Conservation (phyloP, 2,888 invertebrate species). For the Aethes cnicana region DNA sequence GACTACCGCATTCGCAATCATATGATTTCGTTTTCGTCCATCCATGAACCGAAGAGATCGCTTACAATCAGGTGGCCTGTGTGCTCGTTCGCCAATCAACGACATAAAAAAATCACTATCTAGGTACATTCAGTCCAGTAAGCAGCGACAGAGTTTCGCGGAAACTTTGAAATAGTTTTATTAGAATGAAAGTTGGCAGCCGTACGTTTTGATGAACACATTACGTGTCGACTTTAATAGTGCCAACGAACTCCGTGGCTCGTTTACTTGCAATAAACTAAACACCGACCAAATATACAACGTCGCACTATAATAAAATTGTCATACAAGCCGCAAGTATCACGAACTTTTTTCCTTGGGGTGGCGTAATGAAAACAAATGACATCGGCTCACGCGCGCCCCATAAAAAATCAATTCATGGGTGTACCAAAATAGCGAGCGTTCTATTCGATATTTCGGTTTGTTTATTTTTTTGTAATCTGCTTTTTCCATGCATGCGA, state of each 20-base stretch:
- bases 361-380: slow-evolving; percentile 76
- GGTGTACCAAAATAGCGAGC: slow-evolving; percentile 62
- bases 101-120: too few relatives aligned
- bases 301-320: slow-evolving; percentile 23
- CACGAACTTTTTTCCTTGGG: slow-evolving; percentile 46
- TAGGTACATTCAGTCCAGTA: background rate
- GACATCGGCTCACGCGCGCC: slow-evolving; percentile 65
- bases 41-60: too few relatives aligned
- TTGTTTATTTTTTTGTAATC: slow-evolving; percentile 7
- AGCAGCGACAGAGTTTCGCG: background rate
- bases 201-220: slow-evolving; percentile 20
- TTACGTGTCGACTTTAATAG: slow-evolving; percentile 20
- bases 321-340: slow-evolving; percentile 17
- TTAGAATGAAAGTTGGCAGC: slow-evolving; percentile 18
- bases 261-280: slow-evolving; percentile 4
- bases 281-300: slow-evolving; percentile 12
- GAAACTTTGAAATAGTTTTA: background rate
- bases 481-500: slow-evolving; percentile 11
- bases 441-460: slow-evolving; percentile 59
- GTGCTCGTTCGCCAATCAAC: too few relatives aligned
- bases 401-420: slow-evolving; percentile 76
- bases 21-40: too few relatives aligned
- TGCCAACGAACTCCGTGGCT: slow-evolving; percentile 15
- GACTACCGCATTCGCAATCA: too few relatives aligned
- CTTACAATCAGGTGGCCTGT: too few relatives aligned